Base-by-base conservation (phyloP, 2,797 vertebrate genomes). In the Microctenopoma stevenorrisi region DNA sequence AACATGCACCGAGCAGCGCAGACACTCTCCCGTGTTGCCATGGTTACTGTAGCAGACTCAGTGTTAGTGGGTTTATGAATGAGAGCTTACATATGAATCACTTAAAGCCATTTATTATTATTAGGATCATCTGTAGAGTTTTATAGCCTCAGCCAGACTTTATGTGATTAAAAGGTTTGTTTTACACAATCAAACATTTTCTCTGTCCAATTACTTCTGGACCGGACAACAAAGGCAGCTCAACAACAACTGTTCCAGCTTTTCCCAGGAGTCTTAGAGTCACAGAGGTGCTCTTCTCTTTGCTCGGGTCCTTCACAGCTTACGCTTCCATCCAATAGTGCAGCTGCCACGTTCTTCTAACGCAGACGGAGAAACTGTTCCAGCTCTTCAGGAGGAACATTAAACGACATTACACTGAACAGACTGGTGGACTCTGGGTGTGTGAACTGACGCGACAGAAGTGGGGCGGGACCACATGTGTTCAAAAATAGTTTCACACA, bases 381-480 rank as follows among this genome's bases (percentile, higher is more conserved):
- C 13, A 47, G 15, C 9, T n/a, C 55, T 38, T 40, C 8, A 40
- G 12, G 25, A n/a, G 7, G 22, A 28, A 22, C 9, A 40, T 50
- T 50, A 22, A 78, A 40, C 55, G 12, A 52, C 60, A 49, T 57
- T 3, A 66, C 53, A 42, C 4, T 12, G 5, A n/a, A 54, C 26
- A 18, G 25, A 33, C 30, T 33, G 22, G 22, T 22, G 22, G 22
- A 22, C 22, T 22, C 22, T 30, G 28, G 3, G 28, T 30, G 28
- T 30, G 28, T 3, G 26, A 72, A 15, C 25, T 10, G 51, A 7
- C 6, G 22, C 46, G 5, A 0, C 44, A 56, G 70, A 77, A 71
- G 43, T 46, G 28, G 58, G 50, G 37, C 59, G 64, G 25, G 26
- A 33, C 42, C 44, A 54, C 51, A 8, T 6, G 15, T 37, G 59